These are phyloP conservation scores for Monodelphis domestica DNA, from an alignment of 2,797 vertebrate species.

Conservation along the genomic window DNA sequence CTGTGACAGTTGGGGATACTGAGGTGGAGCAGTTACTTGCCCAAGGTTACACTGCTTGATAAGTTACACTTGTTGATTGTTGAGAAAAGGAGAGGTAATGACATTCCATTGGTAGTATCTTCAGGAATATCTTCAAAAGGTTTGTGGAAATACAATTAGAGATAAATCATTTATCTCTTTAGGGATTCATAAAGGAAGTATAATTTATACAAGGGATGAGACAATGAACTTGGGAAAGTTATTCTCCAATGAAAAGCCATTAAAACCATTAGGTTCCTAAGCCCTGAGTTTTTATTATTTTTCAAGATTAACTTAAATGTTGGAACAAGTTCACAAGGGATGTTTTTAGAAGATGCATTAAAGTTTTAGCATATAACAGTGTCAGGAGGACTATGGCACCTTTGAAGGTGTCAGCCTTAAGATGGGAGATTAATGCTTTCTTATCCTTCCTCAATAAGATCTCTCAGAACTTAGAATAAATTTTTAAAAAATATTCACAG, in stretches of 20 bases:
- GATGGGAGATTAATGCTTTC: conserved; percentile 74
- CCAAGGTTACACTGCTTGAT: not conserved
- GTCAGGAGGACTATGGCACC: conserved; percentile 29
- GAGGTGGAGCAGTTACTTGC: not conserved
- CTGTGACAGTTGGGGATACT: not conserved
- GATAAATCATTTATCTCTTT: conserved; percentile 37
- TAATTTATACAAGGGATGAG: conserved; percentile 43
- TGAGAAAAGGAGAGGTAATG: not conserved
- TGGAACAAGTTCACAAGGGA: not conserved
- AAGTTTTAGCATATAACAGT: not conserved
- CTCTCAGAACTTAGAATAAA: conserved; percentile 80
- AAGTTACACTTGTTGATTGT: not conserved
- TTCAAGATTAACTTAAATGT: conserved; percentile 23
- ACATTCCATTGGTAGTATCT: not conserved
- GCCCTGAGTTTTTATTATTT: conserved; percentile 54
- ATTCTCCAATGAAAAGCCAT: not conserved
- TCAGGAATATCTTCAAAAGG: conserved; percentile 60
- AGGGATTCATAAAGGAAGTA: conserved; percentile 61
- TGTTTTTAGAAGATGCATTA: conserved; percentile 37
- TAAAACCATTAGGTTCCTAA: not conserved
- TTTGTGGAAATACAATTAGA: conserved; percentile 24
- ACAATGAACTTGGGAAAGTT: conserved; percentile 31
- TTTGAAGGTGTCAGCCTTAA: conserved; percentile 75
- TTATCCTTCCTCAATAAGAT: conserved; percentile 76
- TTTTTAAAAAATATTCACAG: conserved; percentile 83